A percentile compares a stretch with the other conserved stretches of the same genome.
phyloP scores from a whole-genome alignment of 2,797 vertebrate genomes.

The Sciaenops ocellatus region DNA sequence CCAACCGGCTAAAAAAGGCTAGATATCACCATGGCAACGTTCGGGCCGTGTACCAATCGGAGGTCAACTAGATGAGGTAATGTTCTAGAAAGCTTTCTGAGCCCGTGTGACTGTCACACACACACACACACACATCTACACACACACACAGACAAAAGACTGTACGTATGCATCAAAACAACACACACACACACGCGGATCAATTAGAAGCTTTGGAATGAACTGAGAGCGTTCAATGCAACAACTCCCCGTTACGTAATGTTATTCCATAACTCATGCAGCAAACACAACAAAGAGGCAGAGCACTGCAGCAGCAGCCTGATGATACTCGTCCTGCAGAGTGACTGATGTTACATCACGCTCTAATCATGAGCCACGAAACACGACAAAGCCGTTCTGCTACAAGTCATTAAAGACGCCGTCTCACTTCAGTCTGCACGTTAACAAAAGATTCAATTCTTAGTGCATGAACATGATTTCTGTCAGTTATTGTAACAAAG shows the following conservation, averaged over 20 bases:
- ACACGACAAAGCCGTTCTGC: not conserved
- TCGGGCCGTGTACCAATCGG: constrained; percentile 75
- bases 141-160: constrained; percentile 15
- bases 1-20: constrained; percentile 74
- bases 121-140: constrained; percentile 6
- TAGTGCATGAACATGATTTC: no score
- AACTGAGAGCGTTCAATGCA: constrained; percentile 12
- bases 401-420: not conserved
- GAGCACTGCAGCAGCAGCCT: constrained; percentile 37
- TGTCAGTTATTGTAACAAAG: not conserved
- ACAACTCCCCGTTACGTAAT: constrained; percentile 57
- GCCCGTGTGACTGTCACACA: constrained; percentile 39
- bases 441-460: not conserved
- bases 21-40: constrained; percentile 79
- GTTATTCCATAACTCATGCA: constrained; percentile 42
- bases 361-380: constrained; percentile 18
- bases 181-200: constrained; percentile 19
- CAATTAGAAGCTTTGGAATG: constrained; percentile 12
- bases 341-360: constrained; percentile 17
- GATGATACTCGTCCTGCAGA: constrained; percentile 18
- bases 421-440: not conserved
- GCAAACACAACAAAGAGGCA: constrained; percentile 32
- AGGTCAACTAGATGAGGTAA: constrained; percentile 82
- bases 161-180: not conserved
- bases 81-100: constrained; percentile 70